Conservation (phyloP, 2,888 invertebrate genomes). For the Sminthurides aquaticus region DNA sequence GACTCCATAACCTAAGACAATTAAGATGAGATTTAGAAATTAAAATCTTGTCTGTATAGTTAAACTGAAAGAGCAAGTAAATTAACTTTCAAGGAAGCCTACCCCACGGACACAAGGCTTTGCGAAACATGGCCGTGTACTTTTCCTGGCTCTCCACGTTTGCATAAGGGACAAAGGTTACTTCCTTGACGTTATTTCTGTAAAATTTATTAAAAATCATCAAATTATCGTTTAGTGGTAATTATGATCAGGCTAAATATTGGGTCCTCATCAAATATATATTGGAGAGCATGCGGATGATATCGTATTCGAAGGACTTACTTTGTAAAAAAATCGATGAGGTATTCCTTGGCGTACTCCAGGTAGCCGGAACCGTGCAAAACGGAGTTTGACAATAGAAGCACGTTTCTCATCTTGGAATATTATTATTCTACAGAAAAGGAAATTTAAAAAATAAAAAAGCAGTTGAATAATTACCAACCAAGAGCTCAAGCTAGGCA, state of each 20-base stretch:
- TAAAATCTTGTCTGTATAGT: too few species aligned
- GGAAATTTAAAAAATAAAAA: too few species aligned
- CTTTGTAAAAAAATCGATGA: conserved; percentile 56
- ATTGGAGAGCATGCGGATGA: neutral
- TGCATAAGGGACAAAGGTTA: conserved; percentile 71
- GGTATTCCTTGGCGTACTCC: conserved; percentile 60
- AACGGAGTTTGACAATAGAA: conserved; percentile 63
- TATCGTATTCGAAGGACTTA: too few species aligned
- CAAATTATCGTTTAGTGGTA: conserved; percentile 7
- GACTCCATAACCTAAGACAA: conserved; percentile 53
- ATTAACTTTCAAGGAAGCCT: too few species aligned
- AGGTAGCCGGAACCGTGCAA: conserved; percentile 60
- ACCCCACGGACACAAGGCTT: conserved; percentile 60
- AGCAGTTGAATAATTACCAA: too few species aligned
- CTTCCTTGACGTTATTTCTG: conserved; percentile 58
- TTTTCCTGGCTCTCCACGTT: conserved; percentile 55
- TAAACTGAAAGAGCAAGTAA: too few species aligned
- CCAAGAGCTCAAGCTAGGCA: too few species aligned
- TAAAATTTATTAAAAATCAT: conserved; percentile 45
- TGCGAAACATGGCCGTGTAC: conserved; percentile 57
- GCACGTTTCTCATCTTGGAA: conserved; percentile 51
- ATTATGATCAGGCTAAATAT: conserved; percentile 24
- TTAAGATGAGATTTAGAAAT: neutral
- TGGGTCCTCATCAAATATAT: neutral
- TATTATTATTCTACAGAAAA: too few species aligned